Evolutionary conservation across 2,888 invertebrate genomes (phyloP).

Genomic region (Stenurella melanura): DNA sequence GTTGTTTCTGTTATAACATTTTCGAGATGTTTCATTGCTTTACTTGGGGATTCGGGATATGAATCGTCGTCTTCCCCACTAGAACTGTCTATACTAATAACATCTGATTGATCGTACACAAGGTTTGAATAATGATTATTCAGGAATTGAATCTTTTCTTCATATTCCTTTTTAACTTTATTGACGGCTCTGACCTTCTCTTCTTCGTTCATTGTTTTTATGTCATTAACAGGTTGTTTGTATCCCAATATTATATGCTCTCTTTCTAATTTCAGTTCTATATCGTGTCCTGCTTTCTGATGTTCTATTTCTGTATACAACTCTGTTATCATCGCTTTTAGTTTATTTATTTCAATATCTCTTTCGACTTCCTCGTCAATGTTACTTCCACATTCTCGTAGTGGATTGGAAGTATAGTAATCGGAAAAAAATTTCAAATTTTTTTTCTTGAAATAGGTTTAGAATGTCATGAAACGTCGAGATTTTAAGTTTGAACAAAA

Average conservation of each 20-base stretch:
- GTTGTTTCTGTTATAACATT: slow-evolving; percentile 2
- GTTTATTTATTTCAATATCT: slow-evolving; percentile 29
- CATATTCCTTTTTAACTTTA: slow-evolving; percentile 21
- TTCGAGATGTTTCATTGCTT: neutral
- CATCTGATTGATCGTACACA: neutral
- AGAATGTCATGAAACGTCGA: too few relatives aligned
- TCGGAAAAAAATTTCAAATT: too few relatives aligned
- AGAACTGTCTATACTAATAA: slow-evolving; percentile 32
- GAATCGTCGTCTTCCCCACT: slow-evolving; percentile 24
- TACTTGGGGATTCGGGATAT: neutral
- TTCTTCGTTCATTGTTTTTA: neutral
- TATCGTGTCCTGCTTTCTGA: slow-evolving; percentile 17
- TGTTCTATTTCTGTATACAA: slow-evolving; percentile 44
- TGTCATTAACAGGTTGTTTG: slow-evolving; percentile 5
- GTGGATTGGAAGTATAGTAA: too few relatives aligned
- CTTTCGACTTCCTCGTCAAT: slow-evolving; percentile 10
- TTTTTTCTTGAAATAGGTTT: too few relatives aligned
- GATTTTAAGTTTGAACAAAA: too few relatives aligned
- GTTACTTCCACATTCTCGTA: too few relatives aligned
- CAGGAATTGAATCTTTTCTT: neutral
- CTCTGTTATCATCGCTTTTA: slow-evolving; percentile 25
- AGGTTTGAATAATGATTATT: neutral
- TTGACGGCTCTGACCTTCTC: neutral
- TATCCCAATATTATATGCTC: slow-evolving; percentile 22
- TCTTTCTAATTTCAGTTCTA: slow-evolving; percentile 36